phyloP scores from a whole-genome alignment of 2,888 invertebrate genomes.

The Philonicus albiceps region DNA sequence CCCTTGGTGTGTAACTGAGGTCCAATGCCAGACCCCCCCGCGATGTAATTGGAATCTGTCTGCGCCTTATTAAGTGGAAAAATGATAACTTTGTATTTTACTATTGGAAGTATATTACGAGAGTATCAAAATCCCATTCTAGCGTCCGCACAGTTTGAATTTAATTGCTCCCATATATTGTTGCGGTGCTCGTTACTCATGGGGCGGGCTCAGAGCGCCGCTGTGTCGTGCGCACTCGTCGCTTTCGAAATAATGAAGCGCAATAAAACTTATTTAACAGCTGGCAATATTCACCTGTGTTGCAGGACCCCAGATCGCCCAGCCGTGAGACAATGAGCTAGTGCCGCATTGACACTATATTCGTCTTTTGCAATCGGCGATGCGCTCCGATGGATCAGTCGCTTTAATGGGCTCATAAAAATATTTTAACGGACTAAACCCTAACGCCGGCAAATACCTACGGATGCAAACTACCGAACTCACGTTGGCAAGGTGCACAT shows the following conservation, averaged over 20 bases:
- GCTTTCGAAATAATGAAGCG: slow-evolving; percentile 25
- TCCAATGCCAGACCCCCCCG: background rate
- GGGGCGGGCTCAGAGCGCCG: background rate
- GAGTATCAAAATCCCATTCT: slow-evolving; percentile 5
- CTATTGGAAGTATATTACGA: slow-evolving; percentile 3
- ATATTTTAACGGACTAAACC: slow-evolving; percentile 37
- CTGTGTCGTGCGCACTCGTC: background rate
- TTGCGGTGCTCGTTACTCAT: background rate
- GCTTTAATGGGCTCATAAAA: slow-evolving; percentile 36
- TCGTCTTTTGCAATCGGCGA: background rate
- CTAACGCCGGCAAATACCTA: background rate
- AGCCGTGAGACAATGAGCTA: slow-evolving; percentile 17
- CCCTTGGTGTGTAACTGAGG: background rate
- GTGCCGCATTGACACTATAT: slow-evolving; percentile 32
- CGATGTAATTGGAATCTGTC: background rate
- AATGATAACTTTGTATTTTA: slow-evolving; percentile 34
- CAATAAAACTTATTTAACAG: slow-evolving; percentile 28
- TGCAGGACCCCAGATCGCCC: background rate
- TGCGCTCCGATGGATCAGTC: background rate
- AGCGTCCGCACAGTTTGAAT: slow-evolving; percentile 11
- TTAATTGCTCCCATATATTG: slow-evolving; percentile 32
- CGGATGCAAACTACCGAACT: slow-evolving; percentile 36
- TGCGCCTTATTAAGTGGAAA: background rate
- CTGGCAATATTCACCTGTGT: slow-evolving; percentile 19
- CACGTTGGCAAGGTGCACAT: slow-evolving; percentile 3